phyloP scores from a whole-genome alignment of 23 tunicate genomes.

The Styela clava region DNA sequence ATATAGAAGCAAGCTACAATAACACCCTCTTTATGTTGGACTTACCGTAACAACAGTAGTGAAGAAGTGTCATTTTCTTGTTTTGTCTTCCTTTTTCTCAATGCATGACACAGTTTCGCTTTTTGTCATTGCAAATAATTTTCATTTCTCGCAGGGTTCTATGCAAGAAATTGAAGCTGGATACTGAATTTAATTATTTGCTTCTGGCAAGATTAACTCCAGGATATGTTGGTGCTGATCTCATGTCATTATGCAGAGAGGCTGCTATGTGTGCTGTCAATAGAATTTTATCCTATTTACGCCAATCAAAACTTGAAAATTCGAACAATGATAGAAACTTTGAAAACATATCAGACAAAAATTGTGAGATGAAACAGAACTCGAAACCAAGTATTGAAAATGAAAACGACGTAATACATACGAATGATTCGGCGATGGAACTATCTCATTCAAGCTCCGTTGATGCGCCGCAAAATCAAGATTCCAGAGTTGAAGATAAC shows the following conservation, averaged over 20 bases:
- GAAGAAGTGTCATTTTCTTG: too few relatives aligned
- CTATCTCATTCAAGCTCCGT: neutral
- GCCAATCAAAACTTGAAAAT: neutral
- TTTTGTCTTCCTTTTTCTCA: too few relatives aligned
- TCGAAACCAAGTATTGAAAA: neutral
- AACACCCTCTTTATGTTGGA: too few relatives aligned
- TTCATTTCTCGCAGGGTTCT: too few relatives aligned
- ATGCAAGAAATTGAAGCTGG: conserved; percentile 57
- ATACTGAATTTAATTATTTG: conserved; percentile 46
- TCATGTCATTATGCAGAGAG: conserved; percentile 58
- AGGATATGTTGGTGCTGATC: conserved; percentile 53
- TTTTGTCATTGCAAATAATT: conserved; percentile 37
- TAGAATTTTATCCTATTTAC: conserved; percentile 5
- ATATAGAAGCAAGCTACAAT: too few relatives aligned
- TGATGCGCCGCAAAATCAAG: neutral
- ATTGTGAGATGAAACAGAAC: neutral
- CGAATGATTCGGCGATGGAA: neutral
- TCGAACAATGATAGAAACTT: neutral
- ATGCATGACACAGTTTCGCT: conserved; percentile 47
- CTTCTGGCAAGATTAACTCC: conserved; percentile 77
- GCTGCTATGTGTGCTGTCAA: conserved; percentile 43
- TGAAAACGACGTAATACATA: neutral
- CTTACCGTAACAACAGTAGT: too few relatives aligned
- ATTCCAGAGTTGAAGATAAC: neutral
- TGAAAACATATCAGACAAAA: neutral